phyloP scores from a whole-genome alignment of 2,888 invertebrate genomes.

The Drosophila meridiana region DNA sequence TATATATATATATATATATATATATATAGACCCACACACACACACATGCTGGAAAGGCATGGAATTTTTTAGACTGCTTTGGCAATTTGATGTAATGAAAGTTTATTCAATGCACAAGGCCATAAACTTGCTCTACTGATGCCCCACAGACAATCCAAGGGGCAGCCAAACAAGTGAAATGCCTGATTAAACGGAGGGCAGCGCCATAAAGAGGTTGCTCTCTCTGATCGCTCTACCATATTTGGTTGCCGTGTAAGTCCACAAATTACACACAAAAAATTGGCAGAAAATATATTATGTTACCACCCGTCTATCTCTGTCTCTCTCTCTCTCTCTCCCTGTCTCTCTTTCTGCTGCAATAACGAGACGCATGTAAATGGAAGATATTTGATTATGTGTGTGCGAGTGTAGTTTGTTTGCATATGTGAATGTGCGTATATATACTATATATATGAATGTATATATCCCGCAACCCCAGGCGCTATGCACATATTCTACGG shows the following conservation, averaged over 20 bases:
- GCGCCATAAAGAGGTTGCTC: not conserved
- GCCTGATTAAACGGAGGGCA: not conserved
- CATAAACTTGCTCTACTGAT: conserved; percentile 59
- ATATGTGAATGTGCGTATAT: not conserved
- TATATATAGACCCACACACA: not conserved
- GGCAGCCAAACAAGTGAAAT: conserved; percentile 28
- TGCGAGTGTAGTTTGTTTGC: conserved; percentile 3
- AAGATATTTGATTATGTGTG: conserved; percentile 44
- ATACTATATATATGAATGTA: not conserved
- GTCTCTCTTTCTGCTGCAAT: conserved; percentile 19
- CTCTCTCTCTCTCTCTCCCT: not conserved
- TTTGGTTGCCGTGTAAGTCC: conserved; percentile 38
- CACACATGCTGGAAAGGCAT: conserved; percentile 14
- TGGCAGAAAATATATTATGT: conserved; percentile 28
- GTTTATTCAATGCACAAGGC: conserved; percentile 59
- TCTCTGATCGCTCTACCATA: conserved; percentile 28
- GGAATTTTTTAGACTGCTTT: conserved; percentile 42
- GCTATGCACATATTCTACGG: conserved; percentile 24
- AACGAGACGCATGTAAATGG: conserved; percentile 48
- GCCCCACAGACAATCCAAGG: conserved; percentile 42
- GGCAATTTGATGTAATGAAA: conserved; percentile 49
- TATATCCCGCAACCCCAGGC: conserved; percentile 23
- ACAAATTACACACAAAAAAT: conserved; percentile 57
- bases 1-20: not conserved
- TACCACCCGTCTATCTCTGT: not conserved